Percentiles rank a stretch among this genome's conserved stretches.
These are phyloP conservation scores for Horisme vitalbata DNA, from an alignment of 2,888 invertebrate genomes.

Conservation along the genomic window DNA sequence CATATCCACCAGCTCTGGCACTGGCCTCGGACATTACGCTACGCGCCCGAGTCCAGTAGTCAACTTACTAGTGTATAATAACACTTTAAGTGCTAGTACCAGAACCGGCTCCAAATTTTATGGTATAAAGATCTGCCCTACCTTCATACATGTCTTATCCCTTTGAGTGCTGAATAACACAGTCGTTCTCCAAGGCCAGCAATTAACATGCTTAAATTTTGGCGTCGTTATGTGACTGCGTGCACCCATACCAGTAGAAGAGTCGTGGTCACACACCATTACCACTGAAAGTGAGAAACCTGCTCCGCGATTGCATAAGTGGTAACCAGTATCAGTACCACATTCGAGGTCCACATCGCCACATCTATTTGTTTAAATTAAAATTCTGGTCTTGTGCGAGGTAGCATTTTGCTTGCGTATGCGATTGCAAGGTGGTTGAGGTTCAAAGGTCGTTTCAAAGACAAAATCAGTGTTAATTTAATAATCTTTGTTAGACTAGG, in stretches of 20 bases:
- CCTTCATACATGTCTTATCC: too few species aligned
- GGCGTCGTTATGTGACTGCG: conserved; percentile 5
- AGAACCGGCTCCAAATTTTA: too few species aligned
- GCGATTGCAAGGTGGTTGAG: conserved; percentile 7
- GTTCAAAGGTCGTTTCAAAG: conserved; percentile 14
- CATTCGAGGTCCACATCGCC: conserved; percentile 22
- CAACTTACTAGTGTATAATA: too few species aligned
- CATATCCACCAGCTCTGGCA: too few species aligned
- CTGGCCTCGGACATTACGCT: too few species aligned
- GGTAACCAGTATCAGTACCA: conserved; percentile 9
- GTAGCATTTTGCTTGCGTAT: conserved; percentile 16
- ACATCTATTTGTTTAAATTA: conserved; percentile 28
- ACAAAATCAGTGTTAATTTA: background rate
- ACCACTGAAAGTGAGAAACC: conserved; percentile 18
- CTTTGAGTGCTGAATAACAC: too few species aligned
- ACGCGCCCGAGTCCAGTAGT: too few species aligned
- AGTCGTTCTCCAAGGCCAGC: too few species aligned
- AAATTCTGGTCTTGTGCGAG: conserved; percentile 25
- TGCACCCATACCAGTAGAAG: conserved; percentile 11
- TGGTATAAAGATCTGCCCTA: too few species aligned
- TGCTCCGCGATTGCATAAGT: conserved; percentile 25
- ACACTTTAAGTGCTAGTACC: too few species aligned
- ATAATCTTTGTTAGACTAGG: too few species aligned
- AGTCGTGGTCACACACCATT: conserved; percentile 18
- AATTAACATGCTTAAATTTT: background rate